A percentile compares a stretch with the other conserved stretches of the same genome.
Evolutionary conservation across 1,140 invertebrate genomes (phyloP).

Genomic region (Vanessa tameamea): DNA sequence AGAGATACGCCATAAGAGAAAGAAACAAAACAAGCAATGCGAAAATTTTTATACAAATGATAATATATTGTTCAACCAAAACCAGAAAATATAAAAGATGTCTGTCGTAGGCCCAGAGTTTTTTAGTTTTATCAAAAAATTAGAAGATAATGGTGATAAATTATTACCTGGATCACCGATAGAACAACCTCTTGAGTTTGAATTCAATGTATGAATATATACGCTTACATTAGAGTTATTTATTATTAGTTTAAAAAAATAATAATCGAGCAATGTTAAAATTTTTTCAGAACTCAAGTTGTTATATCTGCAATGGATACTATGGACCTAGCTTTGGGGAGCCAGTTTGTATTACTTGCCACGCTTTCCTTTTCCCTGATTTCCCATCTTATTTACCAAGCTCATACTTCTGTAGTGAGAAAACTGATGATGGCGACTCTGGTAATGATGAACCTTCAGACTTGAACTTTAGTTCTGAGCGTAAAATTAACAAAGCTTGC

Average conservation of each 20-base stretch:
- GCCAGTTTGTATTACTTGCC: slow-evolving; percentile 95
- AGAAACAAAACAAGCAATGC: too few species aligned
- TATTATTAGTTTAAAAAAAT: not conserved
- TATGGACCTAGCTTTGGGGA: slow-evolving; percentile 95
- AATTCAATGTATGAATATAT: slow-evolving; percentile 63
- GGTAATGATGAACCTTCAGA: slow-evolving; percentile 96
- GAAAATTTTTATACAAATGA: not conserved
- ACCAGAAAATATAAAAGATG: slow-evolving; percentile 43
- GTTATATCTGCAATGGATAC: slow-evolving; percentile 94
- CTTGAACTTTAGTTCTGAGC: slow-evolving; percentile 80
- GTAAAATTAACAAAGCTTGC: slow-evolving; percentile 58
- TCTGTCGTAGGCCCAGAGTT: slow-evolving; percentile 65
- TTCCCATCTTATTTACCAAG: slow-evolving; percentile 84
- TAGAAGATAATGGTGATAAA: slow-evolving; percentile 73
- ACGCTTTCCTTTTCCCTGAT: slow-evolving; percentile 93
- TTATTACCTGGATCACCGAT: slow-evolving; percentile 49
- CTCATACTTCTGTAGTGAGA: slow-evolving; percentile 84
- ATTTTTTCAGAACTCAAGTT: slow-evolving; percentile 83
- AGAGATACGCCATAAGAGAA: too few species aligned
- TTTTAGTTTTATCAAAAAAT: slow-evolving; percentile 63
- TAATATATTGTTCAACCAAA: not conserved
- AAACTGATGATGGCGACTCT: slow-evolving; percentile 95
- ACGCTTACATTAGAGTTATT: not conserved
- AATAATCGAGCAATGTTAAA: slow-evolving; percentile 4
- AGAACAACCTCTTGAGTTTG: slow-evolving; percentile 63